Base-by-base conservation (phyloP, 2,113 vertebrate genomes). In the Puffinus mauretanicus region DNA sequence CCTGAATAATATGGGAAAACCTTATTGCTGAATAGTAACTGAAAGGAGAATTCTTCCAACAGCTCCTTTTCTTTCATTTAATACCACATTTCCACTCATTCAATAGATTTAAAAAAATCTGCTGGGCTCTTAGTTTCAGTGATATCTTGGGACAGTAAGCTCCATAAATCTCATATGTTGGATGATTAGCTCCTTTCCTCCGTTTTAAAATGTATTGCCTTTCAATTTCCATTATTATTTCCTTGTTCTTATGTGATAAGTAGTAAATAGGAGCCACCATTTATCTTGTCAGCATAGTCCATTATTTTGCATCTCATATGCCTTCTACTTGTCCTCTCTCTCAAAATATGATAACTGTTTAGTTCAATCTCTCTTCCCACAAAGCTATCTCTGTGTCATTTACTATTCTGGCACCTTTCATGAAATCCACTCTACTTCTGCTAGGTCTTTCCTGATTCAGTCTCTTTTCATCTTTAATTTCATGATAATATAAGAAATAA, bases 211-310 rank as follows among this genome's bases (percentile, higher is more conserved):
- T 21, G 57, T 58, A 95, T 54, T 88, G 72, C 55, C 64, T 88
- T 95, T 75, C 91, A 75, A 91, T 91, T 93, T 95, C 83, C 3
- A 2, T 71, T 25, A 94, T 87, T 96, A 95, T 95, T 93, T 96
- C 51, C 83, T 86, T 84, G 86, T 90, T 86, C 67, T 49, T 80
- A 72, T 36, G 58, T 8, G n/a, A 46, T 86, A 83, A 94, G 86
- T 49, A 91, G 67, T 67, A 96, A 96, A 96, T 62, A 89, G 77
- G 47, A 69, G 38, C 18, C 47, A 71, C 60, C n/a, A 88, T 94
- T 93, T 60, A 60, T 93, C 71, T 94, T 96, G 91, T 91, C 86
- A 84, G 26, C n/a, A 38, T 42, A 89, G 65, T 40, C 72, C 61
- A 88, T 91, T 94, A 83, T 81, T 96, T 87, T 91, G 58, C 26